These are phyloP conservation scores for Dermolepida albohirtum DNA, from an alignment of 2,888 invertebrate genomes.

Conservation along the genomic window DNA sequence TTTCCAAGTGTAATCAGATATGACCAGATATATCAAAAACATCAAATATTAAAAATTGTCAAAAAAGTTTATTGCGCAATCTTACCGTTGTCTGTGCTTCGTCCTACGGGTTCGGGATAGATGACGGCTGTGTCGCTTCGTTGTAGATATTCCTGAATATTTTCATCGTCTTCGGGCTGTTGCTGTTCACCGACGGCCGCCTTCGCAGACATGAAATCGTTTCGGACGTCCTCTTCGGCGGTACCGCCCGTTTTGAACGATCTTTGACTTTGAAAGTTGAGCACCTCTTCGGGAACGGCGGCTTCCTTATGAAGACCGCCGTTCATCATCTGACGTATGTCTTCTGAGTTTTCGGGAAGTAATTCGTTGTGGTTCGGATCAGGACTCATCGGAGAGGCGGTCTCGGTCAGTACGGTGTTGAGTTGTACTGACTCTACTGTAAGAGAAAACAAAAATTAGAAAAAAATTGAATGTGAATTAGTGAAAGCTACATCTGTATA, in stretches of 20 bases:
- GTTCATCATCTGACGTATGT: slow-evolving; percentile 51
- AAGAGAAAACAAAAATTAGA: not conserved
- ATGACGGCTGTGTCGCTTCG: slow-evolving; percentile 69
- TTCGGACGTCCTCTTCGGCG: slow-evolving; percentile 53
- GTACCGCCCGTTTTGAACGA: slow-evolving; percentile 54
- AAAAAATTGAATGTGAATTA: not conserved
- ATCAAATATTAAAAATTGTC: not conserved
- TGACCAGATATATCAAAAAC: not conserved
- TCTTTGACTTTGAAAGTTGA: slow-evolving; percentile 53
- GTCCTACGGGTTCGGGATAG: slow-evolving; percentile 60
- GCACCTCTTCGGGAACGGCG: slow-evolving; percentile 55
- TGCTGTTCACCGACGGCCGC: slow-evolving; percentile 56
- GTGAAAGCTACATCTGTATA: too few relatives aligned
- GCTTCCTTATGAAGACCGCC: slow-evolving; percentile 54
- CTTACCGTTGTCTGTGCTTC: slow-evolving; percentile 48
- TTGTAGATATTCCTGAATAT: slow-evolving; percentile 66
- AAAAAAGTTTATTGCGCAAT: slow-evolving; percentile 12
- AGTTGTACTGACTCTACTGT: slow-evolving; percentile 46
- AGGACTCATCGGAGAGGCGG: slow-evolving; percentile 55
- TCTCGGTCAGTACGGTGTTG: slow-evolving; percentile 54
- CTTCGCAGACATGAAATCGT: slow-evolving; percentile 54
- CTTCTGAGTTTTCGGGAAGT: slow-evolving; percentile 47
- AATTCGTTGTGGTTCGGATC: slow-evolving; percentile 62
- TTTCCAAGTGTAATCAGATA: too few relatives aligned
- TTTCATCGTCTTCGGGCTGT: slow-evolving; percentile 60